Evolutionary conservation across 92 coral and sea anemone species (phyloP).

Genomic region (Epizoanthus stellaris): DNA sequence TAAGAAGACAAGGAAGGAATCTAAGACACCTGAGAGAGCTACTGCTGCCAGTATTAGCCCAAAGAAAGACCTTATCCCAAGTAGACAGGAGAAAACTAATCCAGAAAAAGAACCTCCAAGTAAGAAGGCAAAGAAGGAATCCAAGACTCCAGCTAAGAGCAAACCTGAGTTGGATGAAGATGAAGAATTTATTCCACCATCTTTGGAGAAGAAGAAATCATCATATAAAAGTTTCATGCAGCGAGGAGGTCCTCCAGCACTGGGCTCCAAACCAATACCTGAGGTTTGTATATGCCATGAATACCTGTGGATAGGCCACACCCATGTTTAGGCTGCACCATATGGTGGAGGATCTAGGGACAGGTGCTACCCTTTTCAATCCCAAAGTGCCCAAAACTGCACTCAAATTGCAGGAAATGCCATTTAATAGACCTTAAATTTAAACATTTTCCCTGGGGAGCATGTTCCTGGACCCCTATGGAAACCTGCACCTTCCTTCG

Average conservation of each 20-base stretch:
- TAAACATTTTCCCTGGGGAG: too few relatives aligned
- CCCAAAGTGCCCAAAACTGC: too few relatives aligned
- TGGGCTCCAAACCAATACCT: constrained; percentile 90
- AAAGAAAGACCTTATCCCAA: constrained; percentile 49
- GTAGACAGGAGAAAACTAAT: constrained; percentile 23
- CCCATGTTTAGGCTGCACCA: too few relatives aligned
- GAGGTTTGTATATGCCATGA: constrained; percentile 57
- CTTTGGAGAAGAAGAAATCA: constrained; percentile 86
- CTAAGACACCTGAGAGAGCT: constrained; percentile 57
- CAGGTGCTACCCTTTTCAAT: too few relatives aligned
- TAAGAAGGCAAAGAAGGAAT: constrained; percentile 1
- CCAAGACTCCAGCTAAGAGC: constrained; percentile 46
- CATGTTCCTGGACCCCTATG: too few relatives aligned
- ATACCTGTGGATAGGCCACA: too few relatives aligned
- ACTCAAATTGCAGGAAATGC: too few relatives aligned
- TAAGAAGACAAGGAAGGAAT: constrained; percentile 14
- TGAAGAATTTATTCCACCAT: constrained; percentile 69
- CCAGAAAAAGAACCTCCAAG: constrained; percentile 41
- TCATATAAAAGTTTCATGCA: constrained; percentile 84
- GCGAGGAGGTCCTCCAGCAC: constrained; percentile 85
- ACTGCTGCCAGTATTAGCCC: constrained; percentile 35
- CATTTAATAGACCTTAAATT: too few relatives aligned
- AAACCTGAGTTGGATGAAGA: constrained; percentile 48
- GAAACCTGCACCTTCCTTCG: too few relatives aligned
- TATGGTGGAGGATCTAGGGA: too few relatives aligned